Evolutionary conservation across 1,140 invertebrate genomes (phyloP).

Genomic region (Brachionus sp.): DNA sequence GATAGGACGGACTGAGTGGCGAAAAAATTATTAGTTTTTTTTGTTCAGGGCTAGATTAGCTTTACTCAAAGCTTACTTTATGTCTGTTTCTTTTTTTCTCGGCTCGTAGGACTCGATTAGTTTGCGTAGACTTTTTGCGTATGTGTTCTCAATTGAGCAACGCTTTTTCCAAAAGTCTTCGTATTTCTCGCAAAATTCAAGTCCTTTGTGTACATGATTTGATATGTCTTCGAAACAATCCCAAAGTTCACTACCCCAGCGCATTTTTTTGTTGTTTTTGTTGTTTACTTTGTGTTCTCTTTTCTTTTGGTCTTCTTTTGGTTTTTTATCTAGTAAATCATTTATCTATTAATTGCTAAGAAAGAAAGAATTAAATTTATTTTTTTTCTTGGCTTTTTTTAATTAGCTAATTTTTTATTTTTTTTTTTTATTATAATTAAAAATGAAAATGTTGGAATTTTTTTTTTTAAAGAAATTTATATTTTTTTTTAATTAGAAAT

Average conservation of each 20-base stretch:
- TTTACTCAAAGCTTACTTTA: not conserved
- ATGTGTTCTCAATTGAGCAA: conserved; percentile 36
- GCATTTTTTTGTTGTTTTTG: too few relatives aligned
- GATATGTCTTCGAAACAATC: conserved; percentile 40
- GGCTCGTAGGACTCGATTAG: conserved; percentile 12
- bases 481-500: not conserved
- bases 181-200: conserved; percentile 44
- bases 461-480: not conserved
- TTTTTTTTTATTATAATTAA: not conserved
- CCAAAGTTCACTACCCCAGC: conserved; percentile 45
- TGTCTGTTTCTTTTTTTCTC: conserved; percentile 6
- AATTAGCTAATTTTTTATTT: not conserved
- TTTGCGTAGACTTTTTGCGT: conserved; percentile 18
- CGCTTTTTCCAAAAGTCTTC: conserved; percentile 39
- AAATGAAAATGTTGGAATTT: not conserved
- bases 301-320: too few relatives aligned
- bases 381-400: too few relatives aligned
- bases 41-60: not conserved
- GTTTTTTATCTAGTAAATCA: not conserved
- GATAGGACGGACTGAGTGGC: not conserved
- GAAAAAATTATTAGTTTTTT: not conserved
- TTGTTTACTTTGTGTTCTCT: too few relatives aligned
- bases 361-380: too few relatives aligned
- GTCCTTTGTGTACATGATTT: conserved; percentile 20
- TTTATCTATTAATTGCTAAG: not conserved